Conservation (phyloP, 2,113 vertebrate genomes). For the Meriones unguiculatus region DNA sequence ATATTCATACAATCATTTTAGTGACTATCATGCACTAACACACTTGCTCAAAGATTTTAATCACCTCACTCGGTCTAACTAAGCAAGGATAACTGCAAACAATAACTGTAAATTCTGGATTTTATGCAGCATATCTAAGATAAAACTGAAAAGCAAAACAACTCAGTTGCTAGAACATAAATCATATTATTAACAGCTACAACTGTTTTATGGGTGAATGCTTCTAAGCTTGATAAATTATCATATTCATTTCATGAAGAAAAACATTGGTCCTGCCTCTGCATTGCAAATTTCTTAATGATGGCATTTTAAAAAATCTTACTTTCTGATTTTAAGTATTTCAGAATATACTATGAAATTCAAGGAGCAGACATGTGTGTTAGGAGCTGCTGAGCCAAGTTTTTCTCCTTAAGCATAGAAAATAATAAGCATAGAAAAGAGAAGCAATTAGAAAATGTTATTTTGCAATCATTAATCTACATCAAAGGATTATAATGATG, state of each 20-base stretch:
- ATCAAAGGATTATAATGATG: conserved; percentile 90
- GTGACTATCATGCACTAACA: not conserved
- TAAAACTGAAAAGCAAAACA: conserved; percentile 57
- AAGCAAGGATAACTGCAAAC: conserved; percentile 30
- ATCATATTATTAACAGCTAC: conserved; percentile 58
- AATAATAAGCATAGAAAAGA: conserved; percentile 78
- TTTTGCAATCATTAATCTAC: conserved; percentile 89
- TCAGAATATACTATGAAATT: conserved; percentile 63
- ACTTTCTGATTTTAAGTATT: conserved; percentile 71
- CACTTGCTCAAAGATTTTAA: conserved; percentile 39
- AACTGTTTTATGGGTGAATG: conserved; percentile 60
- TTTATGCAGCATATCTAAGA: conserved; percentile 51
- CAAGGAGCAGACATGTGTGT: conserved; percentile 27
- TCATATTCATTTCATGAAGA: conserved; percentile 58
- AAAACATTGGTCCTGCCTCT: conserved; percentile 62
- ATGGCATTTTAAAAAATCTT: conserved; percentile 60
- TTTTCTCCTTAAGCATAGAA: conserved; percentile 69
- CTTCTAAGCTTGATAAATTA: conserved; percentile 50
- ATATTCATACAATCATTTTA: not conserved
- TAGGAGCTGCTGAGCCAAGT: conserved; percentile 65
- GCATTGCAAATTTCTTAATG: conserved; percentile 70
- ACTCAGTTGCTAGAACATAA: conserved; percentile 28
- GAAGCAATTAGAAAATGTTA: conserved; percentile 86
- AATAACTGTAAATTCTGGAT: conserved; percentile 46
- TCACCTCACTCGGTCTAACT: conserved; percentile 31